These are phyloP conservation scores for Hydrozoanthus gracilis DNA, from an alignment of 92 coral and sea anemone genomes.

Conservation along the genomic window DNA sequence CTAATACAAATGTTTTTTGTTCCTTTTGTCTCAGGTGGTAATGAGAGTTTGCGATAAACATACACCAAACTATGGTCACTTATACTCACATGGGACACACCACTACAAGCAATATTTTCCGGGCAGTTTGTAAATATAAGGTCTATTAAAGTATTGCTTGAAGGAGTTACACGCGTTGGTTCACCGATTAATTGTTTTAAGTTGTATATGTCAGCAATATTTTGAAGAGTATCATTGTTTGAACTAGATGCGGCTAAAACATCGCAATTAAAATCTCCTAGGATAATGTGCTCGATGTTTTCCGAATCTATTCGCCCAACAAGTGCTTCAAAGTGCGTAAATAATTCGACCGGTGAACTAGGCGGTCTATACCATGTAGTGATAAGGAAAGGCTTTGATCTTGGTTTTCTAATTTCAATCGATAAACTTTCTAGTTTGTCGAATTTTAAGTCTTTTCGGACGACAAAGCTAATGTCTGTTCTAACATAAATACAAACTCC, in stretches of 20 bases:
- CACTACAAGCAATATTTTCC: conserved; percentile 37
- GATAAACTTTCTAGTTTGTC: conserved; percentile 19
- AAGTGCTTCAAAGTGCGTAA: conserved; percentile 10
- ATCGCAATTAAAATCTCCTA: conserved; percentile 14
- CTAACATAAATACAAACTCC: conserved; percentile 43
- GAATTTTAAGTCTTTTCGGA: conserved; percentile 2
- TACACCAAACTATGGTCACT: conserved; percentile 34
- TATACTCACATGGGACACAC: conserved; percentile 52
- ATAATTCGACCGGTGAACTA: neutral
- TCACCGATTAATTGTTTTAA: conserved; percentile 44
- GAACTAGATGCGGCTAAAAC: neutral
- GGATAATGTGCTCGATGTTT: neutral
- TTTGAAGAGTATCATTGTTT: conserved; percentile 30
- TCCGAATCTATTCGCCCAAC: neutral
- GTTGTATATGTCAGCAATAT: conserved; percentile 33
- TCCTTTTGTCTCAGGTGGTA: conserved; percentile 33
- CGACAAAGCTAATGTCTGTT: neutral
- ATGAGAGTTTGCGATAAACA: conserved; percentile 43
- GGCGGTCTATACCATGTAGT: conserved; percentile 28
- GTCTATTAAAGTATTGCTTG: conserved; percentile 45
- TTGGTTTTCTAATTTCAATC: conserved; percentile 4
- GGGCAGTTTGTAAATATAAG: conserved; percentile 49
- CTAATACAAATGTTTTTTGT: conserved; percentile 25
- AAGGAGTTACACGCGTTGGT: conserved; percentile 25
- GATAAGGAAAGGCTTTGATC: conserved; percentile 4